Evolutionary conservation across 2,888 invertebrate genomes (phyloP).

Genomic region (Rhogogaster chlorosoma): DNA sequence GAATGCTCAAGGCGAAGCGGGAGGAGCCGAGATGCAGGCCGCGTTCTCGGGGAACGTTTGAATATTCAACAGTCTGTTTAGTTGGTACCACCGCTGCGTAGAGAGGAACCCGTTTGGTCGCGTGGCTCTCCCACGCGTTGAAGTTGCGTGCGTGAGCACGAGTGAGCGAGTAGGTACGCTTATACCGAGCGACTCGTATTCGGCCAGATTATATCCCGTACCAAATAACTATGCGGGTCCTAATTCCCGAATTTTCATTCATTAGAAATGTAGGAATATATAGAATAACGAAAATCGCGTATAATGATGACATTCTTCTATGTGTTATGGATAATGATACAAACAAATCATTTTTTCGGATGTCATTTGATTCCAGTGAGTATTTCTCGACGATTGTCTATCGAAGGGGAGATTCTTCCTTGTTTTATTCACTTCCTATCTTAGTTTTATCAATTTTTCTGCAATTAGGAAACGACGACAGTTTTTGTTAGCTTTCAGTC

Average conservation of each 20-base stretch:
- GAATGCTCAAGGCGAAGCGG: slow-evolving; percentile 18
- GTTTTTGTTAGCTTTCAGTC: not conserved
- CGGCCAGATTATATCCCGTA: slow-evolving; percentile 27
- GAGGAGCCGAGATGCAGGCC: slow-evolving; percentile 33
- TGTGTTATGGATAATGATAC: not conserved
- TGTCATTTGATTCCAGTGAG: not conserved
- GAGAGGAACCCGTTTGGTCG: slow-evolving; percentile 74
- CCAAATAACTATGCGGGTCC: slow-evolving; percentile 11
- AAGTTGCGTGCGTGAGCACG: slow-evolving; percentile 61
- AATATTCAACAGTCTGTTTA: slow-evolving; percentile 61
- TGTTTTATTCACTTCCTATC: not conserved
- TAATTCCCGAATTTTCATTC: not conserved
- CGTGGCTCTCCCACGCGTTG: slow-evolving; percentile 76
- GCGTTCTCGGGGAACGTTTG: slow-evolving; percentile 50
- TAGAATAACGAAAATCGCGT: no score
- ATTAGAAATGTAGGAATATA: no score
- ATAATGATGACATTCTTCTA: no score
- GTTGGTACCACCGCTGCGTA: slow-evolving; percentile 56
- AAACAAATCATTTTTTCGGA: not conserved
- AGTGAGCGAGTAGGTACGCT: slow-evolving; percentile 24
- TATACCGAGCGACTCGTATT: slow-evolving; percentile 39
- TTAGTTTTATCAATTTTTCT: not conserved
- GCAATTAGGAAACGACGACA: no score
- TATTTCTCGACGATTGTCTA: no score
- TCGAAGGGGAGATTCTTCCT: no score